phyloP scores from a whole-genome alignment of 2,113 vertebrate genomes.

The Panurus biarmicus region DNA sequence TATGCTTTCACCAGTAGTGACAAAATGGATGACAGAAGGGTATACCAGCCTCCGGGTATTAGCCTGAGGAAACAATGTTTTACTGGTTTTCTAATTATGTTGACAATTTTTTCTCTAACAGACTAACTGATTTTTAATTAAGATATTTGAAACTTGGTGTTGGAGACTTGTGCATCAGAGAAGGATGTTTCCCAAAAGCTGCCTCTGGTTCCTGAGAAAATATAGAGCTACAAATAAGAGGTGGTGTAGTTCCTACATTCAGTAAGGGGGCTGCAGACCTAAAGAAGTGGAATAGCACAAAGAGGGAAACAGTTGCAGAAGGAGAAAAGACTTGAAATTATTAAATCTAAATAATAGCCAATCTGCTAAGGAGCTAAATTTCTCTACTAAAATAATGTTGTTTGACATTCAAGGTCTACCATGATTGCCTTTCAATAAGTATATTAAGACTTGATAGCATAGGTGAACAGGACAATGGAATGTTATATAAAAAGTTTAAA shows the following conservation, averaged over 20 bases:
- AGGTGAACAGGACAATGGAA: neutral
- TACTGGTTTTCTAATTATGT: constrained; percentile 2
- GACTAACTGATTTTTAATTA: constrained; percentile 16
- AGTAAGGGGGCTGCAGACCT: neutral
- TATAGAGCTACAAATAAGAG: neutral
- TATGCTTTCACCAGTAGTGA: neutral
- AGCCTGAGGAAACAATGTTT: constrained; percentile 36
- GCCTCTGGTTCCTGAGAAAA: neutral
- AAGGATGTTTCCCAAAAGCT: neutral
- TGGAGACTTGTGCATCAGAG: neutral
- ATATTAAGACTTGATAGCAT: neutral
- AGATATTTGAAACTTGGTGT: neutral
- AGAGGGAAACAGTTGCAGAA: neutral
- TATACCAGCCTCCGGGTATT: neutral
- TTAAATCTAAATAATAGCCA: neutral
- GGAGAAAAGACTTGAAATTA: neutral
- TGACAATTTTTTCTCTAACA: neutral
- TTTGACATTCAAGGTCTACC: neutral
- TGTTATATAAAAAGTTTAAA: neutral
- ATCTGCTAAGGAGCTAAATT: neutral
- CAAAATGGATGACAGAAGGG: constrained; percentile 23
- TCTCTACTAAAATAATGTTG: neutral
- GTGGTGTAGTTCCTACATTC: neutral
- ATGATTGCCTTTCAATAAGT: neutral
- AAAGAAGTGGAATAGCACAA: neutral